A percentile compares a stretch with the other conserved stretches of the same genome.
phyloP scores from a whole-genome alignment of 2,113 vertebrate species.

The Ctenodactylus gundi region DNA sequence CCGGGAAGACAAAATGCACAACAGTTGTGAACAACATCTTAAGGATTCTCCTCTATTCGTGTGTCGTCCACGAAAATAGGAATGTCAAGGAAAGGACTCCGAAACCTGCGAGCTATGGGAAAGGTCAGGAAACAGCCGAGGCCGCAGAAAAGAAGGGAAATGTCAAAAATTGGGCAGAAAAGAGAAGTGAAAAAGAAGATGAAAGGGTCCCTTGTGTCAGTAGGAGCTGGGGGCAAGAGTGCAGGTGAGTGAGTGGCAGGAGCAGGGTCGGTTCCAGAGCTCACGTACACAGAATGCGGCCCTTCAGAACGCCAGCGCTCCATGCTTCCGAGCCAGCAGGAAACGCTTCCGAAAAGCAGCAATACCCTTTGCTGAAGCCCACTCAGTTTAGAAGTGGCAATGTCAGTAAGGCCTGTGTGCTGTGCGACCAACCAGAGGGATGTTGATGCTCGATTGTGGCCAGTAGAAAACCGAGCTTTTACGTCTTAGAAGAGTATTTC shows the following conservation, averaged over 20 bases:
- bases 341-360: constrained; percentile 37
- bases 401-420: constrained; percentile 2
- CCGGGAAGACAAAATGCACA: neutral
- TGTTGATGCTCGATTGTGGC: neutral
- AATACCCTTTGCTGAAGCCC: neutral
- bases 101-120: neutral
- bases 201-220: neutral
- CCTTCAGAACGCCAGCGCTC: neutral
- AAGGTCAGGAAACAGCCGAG: neutral
- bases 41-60: neutral
- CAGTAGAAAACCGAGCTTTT: neutral
- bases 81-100: constrained; percentile 13
- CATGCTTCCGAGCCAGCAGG: constrained; percentile 38
- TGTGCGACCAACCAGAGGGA: neutral
- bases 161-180: neutral
- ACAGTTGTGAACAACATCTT: neutral
- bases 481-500: constrained; percentile 10
- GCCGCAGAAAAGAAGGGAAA: neutral
- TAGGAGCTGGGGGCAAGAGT: neutral
- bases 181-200: neutral
- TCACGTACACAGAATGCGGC: neutral
- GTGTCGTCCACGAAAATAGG: neutral
- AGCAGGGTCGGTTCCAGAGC: neutral
- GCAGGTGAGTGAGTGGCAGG: neutral
- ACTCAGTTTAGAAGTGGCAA: constrained; percentile 33